Evolutionary conservation across 2,113 vertebrate genomes (phyloP), one percentile per base, ranked within the genome.

Genomic region (Hippocampus barbouri): DNA sequence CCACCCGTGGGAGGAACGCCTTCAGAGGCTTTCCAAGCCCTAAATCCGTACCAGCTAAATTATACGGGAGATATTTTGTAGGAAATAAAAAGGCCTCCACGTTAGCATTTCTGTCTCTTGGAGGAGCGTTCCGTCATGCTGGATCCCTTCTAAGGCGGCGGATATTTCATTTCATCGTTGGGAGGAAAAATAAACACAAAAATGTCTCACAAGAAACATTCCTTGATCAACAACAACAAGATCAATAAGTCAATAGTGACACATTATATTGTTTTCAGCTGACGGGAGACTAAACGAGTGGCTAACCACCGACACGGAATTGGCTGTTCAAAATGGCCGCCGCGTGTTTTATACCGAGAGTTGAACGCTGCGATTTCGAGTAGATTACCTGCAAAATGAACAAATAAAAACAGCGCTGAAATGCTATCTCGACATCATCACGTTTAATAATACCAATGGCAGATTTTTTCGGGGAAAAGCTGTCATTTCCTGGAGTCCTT

Each of bases 11-110:
- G n/a, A 80, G 87, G 69, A 86, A 91, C 80, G 81, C 82, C 85
- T 78, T 83, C 76, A 10, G 18, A 59, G 45, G 66, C 75, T 85
- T 79, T 79, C 88, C 79, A 81, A 86, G 82, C 81, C 72, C 84
- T 86, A 88, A 89, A 89, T 89, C 82, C 74, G 75, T 77, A 79
- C 70, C 21, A 38, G 70, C 78, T 82, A 87, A 90, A 90, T 91
- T 88, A 91, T 75, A 91, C 67, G 87, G 87, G 38, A 78, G 78
- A 74, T 71, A 71, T 82, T 84, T 80, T 45, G 71, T 67, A 72
- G 69, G 60, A 81, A 66, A 79, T 70, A 74, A 76, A 82, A 72
- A 65, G 68, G 72, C 27, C 43, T 70, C 15, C 34, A 68, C 71
- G 77, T 41, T 30, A 70, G 72, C 38, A 64, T 79, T 76, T 74